Base-by-base conservation (phyloP, 2,888 invertebrate genomes). In the Volucella inanis region DNA sequence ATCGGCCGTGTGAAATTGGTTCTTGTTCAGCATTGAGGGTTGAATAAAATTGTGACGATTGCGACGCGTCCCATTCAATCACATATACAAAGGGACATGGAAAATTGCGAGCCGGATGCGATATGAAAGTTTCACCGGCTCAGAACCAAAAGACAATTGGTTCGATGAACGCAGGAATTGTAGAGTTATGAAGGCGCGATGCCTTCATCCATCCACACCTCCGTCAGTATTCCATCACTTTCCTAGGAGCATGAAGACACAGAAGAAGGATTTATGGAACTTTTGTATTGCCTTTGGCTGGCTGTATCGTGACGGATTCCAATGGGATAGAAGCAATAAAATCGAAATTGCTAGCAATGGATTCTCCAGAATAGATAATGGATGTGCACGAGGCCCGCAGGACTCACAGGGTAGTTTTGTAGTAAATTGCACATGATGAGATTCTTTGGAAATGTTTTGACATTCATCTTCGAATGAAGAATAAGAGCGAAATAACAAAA, bases 111-210 rank as follows among this genome's bases (percentile, higher is more conserved):
- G 62, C 22, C 39, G 82, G 78, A 72, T 59, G 61, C 62, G 67
- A 78, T 83, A 68, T 57, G 82, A 78, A 82, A 83, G 78, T 83
- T 83, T 74, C 55, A 83, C 77, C 78, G 67, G 78, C 72, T 83
- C 67, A 62, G 62, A 72, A 62, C 71, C 54, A 77, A 61, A 78
- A 78, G 78, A 83, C 78, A 83, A 83, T 83, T 83, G 82, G 67
- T 78, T 72, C 72, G 72, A 68, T 72, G 78, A 78, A 71, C 62
- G 31, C 10, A 57, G 18, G 22, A 74, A 67, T 45, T 65, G 18
- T 59, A 72, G 47, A 59, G 71, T 70, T 61, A 61, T 49, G 77
- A 81, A 31, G 10, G 15, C 41, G 39, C 41, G 22, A 22, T n/a
- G 52, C 6, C 12, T n/a, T 47, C 14, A n/a, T 15, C 38, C 50